Evolutionary conservation across 2,888 invertebrate genomes (phyloP).

Genomic region (Oligia fasciuncula): DNA sequence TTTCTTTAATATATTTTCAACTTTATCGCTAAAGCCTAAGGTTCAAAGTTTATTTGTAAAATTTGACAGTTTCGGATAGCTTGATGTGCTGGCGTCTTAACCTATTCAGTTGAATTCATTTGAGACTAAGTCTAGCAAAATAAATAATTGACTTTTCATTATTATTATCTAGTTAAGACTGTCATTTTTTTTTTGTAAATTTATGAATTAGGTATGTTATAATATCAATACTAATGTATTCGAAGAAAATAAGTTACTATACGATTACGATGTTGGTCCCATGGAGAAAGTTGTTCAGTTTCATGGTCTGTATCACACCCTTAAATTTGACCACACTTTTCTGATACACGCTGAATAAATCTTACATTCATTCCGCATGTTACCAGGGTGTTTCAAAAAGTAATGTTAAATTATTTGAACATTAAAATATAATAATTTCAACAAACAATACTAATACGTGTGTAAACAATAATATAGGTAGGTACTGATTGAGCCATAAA

Average conservation of each 20-base stretch:
- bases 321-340: not conserved
- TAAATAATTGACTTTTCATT: not conserved
- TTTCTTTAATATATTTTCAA: too few species aligned
- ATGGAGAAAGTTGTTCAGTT: not conserved
- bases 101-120: not conserved
- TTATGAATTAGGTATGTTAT: too few species aligned
- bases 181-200: not conserved
- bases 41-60: too few species aligned
- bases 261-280: too few species aligned
- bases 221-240: not conserved
- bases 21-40: too few species aligned
- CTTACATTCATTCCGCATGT: not conserved
- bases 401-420: conserved; percentile 16
- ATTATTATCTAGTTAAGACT: not conserved
- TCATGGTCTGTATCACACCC: not conserved
- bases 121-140: not conserved
- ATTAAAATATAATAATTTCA: conserved; percentile 34
- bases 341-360: not conserved
- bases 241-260: not conserved
- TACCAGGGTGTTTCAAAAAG: not conserved
- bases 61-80: too few species aligned
- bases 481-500: conserved; percentile 24
- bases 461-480: conserved; percentile 15
- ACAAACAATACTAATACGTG: conserved; percentile 41
- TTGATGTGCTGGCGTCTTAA: too few species aligned